A percentile compares a stretch with the other conserved stretches of the same genome.
Conservation (phyloP, 92 coral and sea anemone species). For the Scolanthus callimorphus region DNA sequence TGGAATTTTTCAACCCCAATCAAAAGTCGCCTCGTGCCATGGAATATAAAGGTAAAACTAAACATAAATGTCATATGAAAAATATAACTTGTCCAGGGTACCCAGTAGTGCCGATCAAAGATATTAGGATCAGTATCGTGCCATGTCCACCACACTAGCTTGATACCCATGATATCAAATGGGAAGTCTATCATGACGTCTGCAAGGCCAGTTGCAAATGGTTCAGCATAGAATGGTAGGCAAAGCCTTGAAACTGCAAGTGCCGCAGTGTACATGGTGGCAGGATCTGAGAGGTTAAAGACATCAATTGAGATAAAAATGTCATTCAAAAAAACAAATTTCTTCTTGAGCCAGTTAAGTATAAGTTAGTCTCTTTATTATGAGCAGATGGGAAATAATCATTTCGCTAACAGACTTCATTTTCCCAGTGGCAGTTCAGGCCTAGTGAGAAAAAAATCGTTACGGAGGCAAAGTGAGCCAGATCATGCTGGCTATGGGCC, state of each 20-base stretch:
- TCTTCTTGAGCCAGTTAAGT: too few species aligned
- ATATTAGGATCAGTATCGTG: constrained; percentile 34
- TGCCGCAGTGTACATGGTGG: constrained; percentile 24
- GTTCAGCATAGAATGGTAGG: constrained; percentile 25
- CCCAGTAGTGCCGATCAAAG: constrained; percentile 34
- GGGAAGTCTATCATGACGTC: constrained; percentile 31
- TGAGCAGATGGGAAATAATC: too few species aligned
- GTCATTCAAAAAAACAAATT: too few species aligned
- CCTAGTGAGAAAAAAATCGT: too few species aligned
- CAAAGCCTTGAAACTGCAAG: constrained; percentile 15
- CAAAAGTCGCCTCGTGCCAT: constrained; percentile 15
- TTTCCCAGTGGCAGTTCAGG: too few species aligned
- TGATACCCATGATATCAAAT: constrained; percentile 34
- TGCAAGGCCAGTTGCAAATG: constrained; percentile 27
- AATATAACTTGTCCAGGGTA: constrained; percentile 33
- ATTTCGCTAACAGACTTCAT: too few species aligned
- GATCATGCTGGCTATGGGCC: too few species aligned
- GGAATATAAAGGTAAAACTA: constrained; percentile 22
- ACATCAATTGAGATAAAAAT: too few species aligned
- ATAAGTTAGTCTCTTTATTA: too few species aligned
- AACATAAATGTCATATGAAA: constrained; percentile 35
- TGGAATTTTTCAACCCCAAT: constrained; percentile 24
- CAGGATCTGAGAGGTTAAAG: constrained; percentile 27
- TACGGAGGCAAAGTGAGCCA: too few species aligned
- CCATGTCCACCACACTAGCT: constrained; percentile 34